phyloP scores from a whole-genome alignment of 2,113 vertebrate genomes.

The Prionailurus bengalensis region DNA sequence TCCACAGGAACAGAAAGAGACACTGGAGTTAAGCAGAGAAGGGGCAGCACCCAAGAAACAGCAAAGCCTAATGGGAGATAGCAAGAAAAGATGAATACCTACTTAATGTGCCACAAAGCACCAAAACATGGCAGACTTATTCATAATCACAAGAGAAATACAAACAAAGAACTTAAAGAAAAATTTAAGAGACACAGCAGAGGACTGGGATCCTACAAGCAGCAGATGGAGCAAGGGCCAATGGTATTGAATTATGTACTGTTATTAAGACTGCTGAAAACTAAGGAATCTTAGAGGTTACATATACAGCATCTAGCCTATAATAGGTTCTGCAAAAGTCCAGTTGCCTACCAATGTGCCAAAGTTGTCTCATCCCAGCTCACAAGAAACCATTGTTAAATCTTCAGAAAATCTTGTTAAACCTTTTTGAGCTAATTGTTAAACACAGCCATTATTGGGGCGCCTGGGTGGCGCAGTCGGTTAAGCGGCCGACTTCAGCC shows the following conservation, averaged over 20 bases:
- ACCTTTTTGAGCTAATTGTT: neutral
- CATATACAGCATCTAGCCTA: neutral
- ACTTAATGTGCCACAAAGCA: neutral
- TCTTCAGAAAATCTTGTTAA: neutral
- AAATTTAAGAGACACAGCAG: neutral
- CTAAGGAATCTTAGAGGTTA: neutral
- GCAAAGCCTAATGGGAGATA: neutral
- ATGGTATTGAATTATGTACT: neutral
- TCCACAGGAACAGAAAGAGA: neutral
- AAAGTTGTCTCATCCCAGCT: neutral
- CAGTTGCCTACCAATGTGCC: neutral
- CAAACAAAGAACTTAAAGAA: neutral
- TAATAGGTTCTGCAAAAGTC: neutral
- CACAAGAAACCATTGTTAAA: neutral
- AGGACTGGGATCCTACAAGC: neutral
- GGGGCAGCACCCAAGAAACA: neutral
- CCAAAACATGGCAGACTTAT: neutral
- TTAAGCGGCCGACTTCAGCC: too few relatives aligned
- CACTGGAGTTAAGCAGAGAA: neutral
- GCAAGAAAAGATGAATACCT: neutral
- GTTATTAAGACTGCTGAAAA: neutral
- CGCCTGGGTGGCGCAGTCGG: too few relatives aligned
- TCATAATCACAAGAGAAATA: neutral
- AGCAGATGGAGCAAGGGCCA: neutral
- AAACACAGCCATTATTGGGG: constrained; percentile 1